These are phyloP conservation scores for Craterocephalus amniculus DNA, from an alignment of 2,797 vertebrate species.

Conservation along the genomic window DNA sequence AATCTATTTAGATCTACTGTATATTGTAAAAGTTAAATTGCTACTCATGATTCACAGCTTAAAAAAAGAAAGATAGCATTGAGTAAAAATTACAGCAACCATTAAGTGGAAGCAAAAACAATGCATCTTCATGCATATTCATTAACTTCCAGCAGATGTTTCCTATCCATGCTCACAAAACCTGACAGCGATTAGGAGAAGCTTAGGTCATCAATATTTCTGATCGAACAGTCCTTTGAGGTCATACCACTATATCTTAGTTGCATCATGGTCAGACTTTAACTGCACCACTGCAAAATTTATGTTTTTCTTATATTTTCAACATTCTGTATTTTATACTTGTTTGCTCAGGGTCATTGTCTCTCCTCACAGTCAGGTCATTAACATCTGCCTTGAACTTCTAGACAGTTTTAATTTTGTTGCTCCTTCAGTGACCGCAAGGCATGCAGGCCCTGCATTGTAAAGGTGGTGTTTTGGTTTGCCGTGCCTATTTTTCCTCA, in stretches of 20 bases:
- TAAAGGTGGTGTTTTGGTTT: neutral
- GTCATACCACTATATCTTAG: neutral
- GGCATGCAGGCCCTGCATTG: neutral
- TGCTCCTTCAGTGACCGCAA: slow-evolving; percentile 1
- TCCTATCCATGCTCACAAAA: neutral
- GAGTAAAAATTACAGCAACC: neutral
- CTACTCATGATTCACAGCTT: neutral
- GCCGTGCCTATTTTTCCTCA: neutral
- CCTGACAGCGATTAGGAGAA: neutral
- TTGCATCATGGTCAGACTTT: neutral
- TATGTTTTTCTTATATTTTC: neutral
- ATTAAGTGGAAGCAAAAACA: neutral
- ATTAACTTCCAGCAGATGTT: neutral
- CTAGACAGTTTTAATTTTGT: neutral
- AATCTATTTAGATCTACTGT: too few relatives aligned
- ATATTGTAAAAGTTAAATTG: neutral
- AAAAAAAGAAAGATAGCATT: neutral
- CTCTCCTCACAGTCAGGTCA: neutral
- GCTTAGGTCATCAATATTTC: neutral
- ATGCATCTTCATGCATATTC: neutral
- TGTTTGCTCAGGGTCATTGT: neutral
- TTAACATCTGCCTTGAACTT: neutral
- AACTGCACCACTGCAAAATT: neutral
- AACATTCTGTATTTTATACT: neutral
- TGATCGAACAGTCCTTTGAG: neutral